Conservation (phyloP, 2,888 invertebrate species). For the Leptinotarsa juncta region DNA sequence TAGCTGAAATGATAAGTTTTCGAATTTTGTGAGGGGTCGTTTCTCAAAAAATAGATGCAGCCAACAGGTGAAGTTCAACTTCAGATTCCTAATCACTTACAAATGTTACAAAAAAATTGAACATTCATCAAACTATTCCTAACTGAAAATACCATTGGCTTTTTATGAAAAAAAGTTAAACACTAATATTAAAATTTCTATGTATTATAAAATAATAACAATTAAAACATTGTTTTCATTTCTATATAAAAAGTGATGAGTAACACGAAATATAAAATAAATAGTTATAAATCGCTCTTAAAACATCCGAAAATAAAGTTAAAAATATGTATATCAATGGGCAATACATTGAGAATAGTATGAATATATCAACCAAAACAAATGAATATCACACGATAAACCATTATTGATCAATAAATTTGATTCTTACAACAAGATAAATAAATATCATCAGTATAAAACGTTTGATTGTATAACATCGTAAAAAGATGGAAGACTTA, state of each 20-base stretch:
- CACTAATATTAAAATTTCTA: not conserved
- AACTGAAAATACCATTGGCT: not conserved
- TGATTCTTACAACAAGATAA: not conserved
- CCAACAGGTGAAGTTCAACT: too few species aligned
- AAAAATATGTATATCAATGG: not conserved
- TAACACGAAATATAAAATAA: slow-evolving; percentile 11
- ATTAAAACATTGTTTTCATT: not conserved
- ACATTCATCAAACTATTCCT: too few species aligned
- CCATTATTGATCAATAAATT: not conserved
- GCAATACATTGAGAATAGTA: not conserved
- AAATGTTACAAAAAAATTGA: too few species aligned
- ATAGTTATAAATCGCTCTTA: not conserved
- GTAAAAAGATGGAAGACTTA: slow-evolving; percentile 11
- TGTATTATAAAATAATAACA: not conserved
- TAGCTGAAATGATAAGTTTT: too few species aligned
- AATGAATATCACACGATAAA: slow-evolving; percentile 8
- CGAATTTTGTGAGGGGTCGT: too few species aligned
- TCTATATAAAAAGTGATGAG: not conserved
- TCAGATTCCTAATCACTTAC: too few species aligned
- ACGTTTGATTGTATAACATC: not conserved
- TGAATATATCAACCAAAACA: slow-evolving; percentile 2
- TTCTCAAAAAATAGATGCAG: too few species aligned
- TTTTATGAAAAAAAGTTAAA: not conserved
- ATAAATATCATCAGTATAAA: not conserved
- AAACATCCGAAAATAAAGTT: slow-evolving; percentile 3